These are phyloP conservation scores for Apostichopus californicus DNA, from an alignment of 35 echinoderm and acorn worm species.

Conservation along the genomic window DNA sequence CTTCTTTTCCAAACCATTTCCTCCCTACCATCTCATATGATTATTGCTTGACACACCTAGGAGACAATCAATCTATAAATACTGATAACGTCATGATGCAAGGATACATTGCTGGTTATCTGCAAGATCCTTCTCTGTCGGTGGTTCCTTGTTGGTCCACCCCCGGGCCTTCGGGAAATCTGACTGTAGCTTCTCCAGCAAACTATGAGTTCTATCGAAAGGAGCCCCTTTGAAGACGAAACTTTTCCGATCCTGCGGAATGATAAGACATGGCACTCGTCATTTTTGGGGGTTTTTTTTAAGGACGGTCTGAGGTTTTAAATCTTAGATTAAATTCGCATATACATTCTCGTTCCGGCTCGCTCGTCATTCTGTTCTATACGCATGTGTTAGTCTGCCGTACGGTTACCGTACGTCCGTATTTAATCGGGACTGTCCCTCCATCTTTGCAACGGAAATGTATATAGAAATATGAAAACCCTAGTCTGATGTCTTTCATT, in stretches of 20 bases:
- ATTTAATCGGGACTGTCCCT: too few species aligned
- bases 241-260: constrained; percentile 52
- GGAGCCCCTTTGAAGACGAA: constrained; percentile 79
- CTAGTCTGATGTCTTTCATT: too few species aligned
- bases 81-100: neutral
- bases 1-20: too few species aligned
- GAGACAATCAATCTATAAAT: too few species aligned
- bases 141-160: constrained; percentile 63
- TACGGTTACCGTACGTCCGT: too few species aligned
- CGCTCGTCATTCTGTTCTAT: too few species aligned
- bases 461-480: too few species aligned
- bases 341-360: too few species aligned
- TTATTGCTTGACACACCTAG: too few species aligned
- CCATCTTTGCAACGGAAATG: too few species aligned
- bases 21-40: too few species aligned
- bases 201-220: constrained; percentile 63
- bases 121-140: constrained; percentile 55
- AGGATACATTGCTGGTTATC: constrained; percentile 83
- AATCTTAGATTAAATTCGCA: neutral
- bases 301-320: neutral
- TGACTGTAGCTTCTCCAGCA: constrained; percentile 70
- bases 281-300: neutral
- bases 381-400: too few species aligned
- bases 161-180: constrained; percentile 77
- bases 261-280: neutral